Conservation (phyloP, 2,113 vertebrate genomes). For the Columba livia region DNA sequence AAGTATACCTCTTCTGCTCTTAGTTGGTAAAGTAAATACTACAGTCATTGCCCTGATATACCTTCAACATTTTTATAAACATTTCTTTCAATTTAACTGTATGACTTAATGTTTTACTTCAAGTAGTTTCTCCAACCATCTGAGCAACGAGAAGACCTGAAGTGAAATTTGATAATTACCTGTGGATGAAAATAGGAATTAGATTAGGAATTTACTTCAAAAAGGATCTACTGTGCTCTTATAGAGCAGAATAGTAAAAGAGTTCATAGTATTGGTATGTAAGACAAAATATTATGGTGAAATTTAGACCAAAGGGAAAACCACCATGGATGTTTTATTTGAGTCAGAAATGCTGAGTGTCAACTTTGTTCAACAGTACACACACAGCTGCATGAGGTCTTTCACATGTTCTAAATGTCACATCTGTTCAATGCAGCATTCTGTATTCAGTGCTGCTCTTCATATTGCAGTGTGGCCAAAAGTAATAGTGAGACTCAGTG, state of each 20-base stretch:
- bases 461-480: background rate
- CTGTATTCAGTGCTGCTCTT: slow-evolving; percentile 11
- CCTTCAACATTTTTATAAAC: background rate
- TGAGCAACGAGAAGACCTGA: background rate
- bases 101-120: background rate
- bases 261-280: slow-evolving; percentile 42
- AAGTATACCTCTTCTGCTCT: background rate
- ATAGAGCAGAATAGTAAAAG: background rate
- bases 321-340: slow-evolving; percentile 36
- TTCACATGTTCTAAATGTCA: background rate
- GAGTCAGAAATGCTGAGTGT: slow-evolving; percentile 16
- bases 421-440: slow-evolving; percentile 7
- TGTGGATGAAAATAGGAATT: background rate
- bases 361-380: background rate
- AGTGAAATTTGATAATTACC: background rate
- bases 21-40: background rate
- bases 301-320: slow-evolving; percentile 37
- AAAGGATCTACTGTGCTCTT: background rate
- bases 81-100: background rate
- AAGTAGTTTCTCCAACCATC: background rate
- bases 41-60: background rate
- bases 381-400: slow-evolving; percentile 21
- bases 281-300: slow-evolving; percentile 54
- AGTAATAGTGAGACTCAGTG: background rate
- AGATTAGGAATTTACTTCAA: background rate